Conservation (phyloP, 2,797 vertebrate genomes). For the Rhinella marina region DNA sequence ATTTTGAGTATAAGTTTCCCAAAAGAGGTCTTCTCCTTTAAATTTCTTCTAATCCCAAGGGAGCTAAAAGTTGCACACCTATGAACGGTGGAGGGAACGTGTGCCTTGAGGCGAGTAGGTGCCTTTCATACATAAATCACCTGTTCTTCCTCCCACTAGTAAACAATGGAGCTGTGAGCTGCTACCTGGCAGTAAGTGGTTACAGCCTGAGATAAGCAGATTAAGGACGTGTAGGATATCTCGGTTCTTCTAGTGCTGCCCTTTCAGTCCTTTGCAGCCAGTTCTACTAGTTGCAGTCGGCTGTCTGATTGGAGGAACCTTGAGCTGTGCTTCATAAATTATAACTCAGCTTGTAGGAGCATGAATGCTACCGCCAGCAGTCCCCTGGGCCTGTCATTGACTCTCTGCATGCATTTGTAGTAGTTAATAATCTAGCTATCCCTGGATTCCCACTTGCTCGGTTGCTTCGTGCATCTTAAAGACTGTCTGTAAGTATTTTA, state of each 20-base stretch:
- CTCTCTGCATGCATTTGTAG: slow-evolving; percentile 54
- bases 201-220: slow-evolving; percentile 60
- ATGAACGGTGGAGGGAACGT: background rate
- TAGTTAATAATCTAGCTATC: slow-evolving; percentile 34
- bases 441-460: slow-evolving; percentile 46
- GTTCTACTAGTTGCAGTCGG: slow-evolving; percentile 55
- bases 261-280: slow-evolving; percentile 58
- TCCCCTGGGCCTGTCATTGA: slow-evolving; percentile 56
- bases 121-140: slow-evolving; percentile 48
- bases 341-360: slow-evolving; percentile 58
- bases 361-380: slow-evolving; percentile 47
- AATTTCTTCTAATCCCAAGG: background rate
- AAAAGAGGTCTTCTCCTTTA: background rate
- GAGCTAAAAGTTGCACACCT: background rate
- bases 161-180: slow-evolving; percentile 50
- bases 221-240: slow-evolving; percentile 61
- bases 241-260: slow-evolving; percentile 54
- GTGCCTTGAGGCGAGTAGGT: slow-evolving; percentile 10
- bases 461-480: slow-evolving; percentile 45
- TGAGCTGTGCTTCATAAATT: slow-evolving; percentile 50
- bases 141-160: slow-evolving; percentile 42
- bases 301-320: slow-evolving; percentile 49
- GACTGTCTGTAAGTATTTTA: slow-evolving; percentile 47
- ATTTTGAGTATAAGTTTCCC: background rate
- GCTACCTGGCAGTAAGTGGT: slow-evolving; percentile 62